A percentile compares a stretch with the other conserved stretches of the same genome.
These are phyloP conservation scores for Mechanitis messenoides DNA, from an alignment of 2,888 invertebrate species.

Conservation along the genomic window DNA sequence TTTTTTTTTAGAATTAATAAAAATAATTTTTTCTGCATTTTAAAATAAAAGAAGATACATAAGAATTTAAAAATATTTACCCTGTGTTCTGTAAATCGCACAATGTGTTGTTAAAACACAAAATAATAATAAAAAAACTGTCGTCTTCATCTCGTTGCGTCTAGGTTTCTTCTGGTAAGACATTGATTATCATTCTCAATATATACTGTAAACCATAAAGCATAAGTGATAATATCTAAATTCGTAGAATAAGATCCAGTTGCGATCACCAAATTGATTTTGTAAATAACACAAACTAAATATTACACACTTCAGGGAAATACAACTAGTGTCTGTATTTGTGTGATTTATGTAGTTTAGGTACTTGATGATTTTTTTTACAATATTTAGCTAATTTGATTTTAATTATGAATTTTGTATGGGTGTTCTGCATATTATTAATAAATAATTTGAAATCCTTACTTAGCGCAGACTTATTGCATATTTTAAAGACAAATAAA, in stretches of 20 bases:
- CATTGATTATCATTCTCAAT: slow-evolving; percentile 33
- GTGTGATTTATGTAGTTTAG: too few species aligned
- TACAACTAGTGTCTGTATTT: slow-evolving; percentile 9
- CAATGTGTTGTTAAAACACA: slow-evolving; percentile 36
- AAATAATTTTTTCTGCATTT: too few species aligned
- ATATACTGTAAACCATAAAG: slow-evolving; percentile 43
- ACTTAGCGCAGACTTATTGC: too few species aligned
- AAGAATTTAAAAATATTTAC: too few species aligned
- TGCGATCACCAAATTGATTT: slow-evolving; percentile 40
- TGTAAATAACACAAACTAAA: slow-evolving; percentile 37
- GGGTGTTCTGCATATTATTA: too few species aligned
- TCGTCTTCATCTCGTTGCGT: slow-evolving; percentile 39
- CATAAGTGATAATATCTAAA: slow-evolving; percentile 31
- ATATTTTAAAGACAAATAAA: too few species aligned
- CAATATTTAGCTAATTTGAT: too few species aligned
- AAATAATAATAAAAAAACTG: slow-evolving; percentile 36
- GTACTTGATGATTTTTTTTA: too few species aligned
- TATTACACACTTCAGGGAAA: slow-evolving; percentile 10
- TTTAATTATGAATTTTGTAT: too few species aligned
- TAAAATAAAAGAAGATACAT: too few species aligned
- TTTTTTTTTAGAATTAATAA: too few species aligned
- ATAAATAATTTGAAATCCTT: too few species aligned
- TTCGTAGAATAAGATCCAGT: slow-evolving; percentile 51
- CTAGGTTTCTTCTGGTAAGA: slow-evolving; percentile 38
- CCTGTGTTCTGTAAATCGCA: slow-evolving; percentile 34